Percentiles rank a stretch among this genome's conserved stretches.
Evolutionary conservation across 2,113 vertebrate genomes (phyloP).

Genomic region (Camelus dromedarius): DNA sequence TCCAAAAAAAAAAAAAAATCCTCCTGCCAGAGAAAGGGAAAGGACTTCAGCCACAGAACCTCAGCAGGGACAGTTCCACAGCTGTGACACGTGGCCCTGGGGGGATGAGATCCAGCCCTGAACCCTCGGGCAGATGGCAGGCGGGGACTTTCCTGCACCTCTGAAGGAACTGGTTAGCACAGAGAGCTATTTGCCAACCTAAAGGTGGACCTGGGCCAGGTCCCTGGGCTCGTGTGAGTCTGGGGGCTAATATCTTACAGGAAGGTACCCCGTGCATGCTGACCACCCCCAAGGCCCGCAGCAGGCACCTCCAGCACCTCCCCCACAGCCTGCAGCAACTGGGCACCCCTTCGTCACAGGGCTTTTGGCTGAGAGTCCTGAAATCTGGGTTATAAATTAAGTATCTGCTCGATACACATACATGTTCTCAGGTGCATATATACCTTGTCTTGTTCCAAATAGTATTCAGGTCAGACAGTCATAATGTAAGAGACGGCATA

Average conservation of each 20-base stretch:
- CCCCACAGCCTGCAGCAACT: too few species aligned
- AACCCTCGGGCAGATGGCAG: fast-evolving
- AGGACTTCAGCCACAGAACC: fast-evolving
- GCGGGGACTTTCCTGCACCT: fast-evolving
- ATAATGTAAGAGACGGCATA: fast-evolving
- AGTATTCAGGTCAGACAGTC: neutral
- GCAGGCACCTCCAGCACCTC: fast-evolving
- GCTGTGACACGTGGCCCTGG: neutral
- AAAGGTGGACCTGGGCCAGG: neutral
- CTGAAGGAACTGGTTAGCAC: fast-evolving
- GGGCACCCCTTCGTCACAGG: neutral
- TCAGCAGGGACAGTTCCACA: neutral
- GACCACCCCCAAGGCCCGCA: fast-evolving
- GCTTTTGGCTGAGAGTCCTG: neutral
- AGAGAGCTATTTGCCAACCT: neutral
- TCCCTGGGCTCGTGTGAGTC: neutral
- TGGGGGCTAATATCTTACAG: neutral
- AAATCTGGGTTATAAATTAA: neutral
- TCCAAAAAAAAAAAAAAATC: too few species aligned
- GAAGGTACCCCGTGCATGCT: fast-evolving
- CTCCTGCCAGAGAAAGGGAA: too few species aligned
- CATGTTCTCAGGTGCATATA: fast-evolving
- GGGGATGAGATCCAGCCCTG: neutral
- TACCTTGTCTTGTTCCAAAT: neutral
- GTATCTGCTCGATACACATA: fast-evolving